These are phyloP conservation scores for Excalfactoria chinensis DNA, from an alignment of 2,113 vertebrate species.

Conservation along the genomic window DNA sequence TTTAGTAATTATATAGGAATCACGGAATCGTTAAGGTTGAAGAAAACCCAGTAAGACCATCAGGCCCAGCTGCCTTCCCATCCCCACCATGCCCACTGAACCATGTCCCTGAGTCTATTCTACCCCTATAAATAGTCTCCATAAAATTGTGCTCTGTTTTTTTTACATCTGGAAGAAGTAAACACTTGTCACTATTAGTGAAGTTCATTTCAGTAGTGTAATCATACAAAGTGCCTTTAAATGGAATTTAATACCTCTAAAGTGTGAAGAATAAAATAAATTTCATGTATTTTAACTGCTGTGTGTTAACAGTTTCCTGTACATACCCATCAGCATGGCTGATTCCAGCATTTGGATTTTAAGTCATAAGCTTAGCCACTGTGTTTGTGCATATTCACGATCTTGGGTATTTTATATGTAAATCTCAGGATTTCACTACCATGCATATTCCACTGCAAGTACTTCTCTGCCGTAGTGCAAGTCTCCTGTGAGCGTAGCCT, in stretches of 20 bases:
- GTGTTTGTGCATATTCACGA: background rate
- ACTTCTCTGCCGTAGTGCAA: background rate
- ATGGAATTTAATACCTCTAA: background rate
- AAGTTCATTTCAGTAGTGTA: background rate
- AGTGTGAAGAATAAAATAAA: background rate
- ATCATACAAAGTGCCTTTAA: background rate
- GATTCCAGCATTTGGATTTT: background rate
- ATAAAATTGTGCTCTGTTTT: background rate
- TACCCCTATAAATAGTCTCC: background rate
- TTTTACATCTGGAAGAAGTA: conserved; percentile 5
- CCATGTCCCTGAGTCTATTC: too few relatives aligned
- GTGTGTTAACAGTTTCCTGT: background rate
- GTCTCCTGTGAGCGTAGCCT: background rate
- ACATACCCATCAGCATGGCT: background rate
- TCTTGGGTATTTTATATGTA: conserved; percentile 3
- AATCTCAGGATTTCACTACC: conserved; percentile 7
- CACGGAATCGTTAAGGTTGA: too few relatives aligned
- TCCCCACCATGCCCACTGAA: too few relatives aligned
- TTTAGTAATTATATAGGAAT: background rate
- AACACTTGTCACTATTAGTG: background rate
- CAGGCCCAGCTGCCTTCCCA: too few relatives aligned
- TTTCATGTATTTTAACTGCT: background rate
- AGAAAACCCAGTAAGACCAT: too few relatives aligned
- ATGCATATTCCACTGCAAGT: background rate
- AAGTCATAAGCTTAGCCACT: background rate